phyloP scores from a whole-genome alignment of 2,888 invertebrate species.

The Coleophora deauratella region DNA sequence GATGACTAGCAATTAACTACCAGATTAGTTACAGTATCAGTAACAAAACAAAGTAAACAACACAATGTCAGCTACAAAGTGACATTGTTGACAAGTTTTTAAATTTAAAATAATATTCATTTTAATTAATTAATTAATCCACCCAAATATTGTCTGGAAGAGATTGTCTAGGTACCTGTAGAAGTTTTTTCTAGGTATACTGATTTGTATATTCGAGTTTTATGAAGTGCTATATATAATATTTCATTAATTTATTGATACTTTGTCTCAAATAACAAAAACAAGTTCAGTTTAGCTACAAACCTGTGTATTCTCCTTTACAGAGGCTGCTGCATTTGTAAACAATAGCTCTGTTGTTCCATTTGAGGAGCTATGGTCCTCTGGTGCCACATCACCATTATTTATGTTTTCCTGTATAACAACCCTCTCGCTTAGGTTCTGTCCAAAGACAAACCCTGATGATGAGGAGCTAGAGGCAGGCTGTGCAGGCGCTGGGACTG shows the following conservation, averaged over 20 bases:
- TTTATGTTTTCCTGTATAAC: constrained; percentile 75
- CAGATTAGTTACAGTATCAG: too few relatives aligned
- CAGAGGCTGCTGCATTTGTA: constrained; percentile 79
- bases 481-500: constrained; percentile 62
- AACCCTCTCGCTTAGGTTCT: constrained; percentile 91
- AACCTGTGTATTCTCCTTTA: constrained; percentile 61
- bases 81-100: too few relatives aligned
- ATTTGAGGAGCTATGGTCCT: constrained; percentile 61
- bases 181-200: too few relatives aligned
- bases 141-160: too few relatives aligned
- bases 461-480: constrained; percentile 57
- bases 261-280: background rate
- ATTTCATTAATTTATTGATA: background rate
- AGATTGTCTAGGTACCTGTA: too few relatives aligned
- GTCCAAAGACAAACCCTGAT: constrained; percentile 90
- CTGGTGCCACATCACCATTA: constrained; percentile 52
- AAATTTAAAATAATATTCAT: too few relatives aligned
- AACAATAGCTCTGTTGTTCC: constrained; percentile 82
- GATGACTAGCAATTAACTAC: too few relatives aligned
- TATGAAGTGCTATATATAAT: background rate
- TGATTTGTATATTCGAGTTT: background rate
- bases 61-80: too few relatives aligned
- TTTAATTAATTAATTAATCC: too few relatives aligned
- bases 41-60: too few relatives aligned
- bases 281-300: too few relatives aligned